phyloP scores from a whole-genome alignment of 2,888 invertebrate genomes.

The Drosophila acutilabella region DNA sequence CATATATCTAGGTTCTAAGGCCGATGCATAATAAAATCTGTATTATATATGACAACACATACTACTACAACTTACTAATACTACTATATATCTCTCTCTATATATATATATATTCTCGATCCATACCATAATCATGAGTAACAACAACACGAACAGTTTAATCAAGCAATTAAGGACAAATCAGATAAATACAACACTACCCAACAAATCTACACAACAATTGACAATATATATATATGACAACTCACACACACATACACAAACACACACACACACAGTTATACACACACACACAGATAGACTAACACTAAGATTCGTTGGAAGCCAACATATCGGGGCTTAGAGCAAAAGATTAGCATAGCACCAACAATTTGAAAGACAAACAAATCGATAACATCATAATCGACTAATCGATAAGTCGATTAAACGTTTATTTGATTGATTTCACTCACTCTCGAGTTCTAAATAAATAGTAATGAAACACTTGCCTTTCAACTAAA shows the following conservation, averaged over 20 bases:
- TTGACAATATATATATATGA: constrained; percentile 62
- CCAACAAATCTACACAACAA: constrained; percentile 45
- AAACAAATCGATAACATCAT: neutral
- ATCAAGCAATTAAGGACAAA: constrained; percentile 77
- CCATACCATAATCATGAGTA: constrained; percentile 41
- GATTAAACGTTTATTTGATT: constrained; percentile 13
- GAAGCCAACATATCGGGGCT: constrained; percentile 65
- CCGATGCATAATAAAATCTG: constrained; percentile 56
- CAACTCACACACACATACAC: constrained; percentile 32
- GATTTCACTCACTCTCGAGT: constrained; percentile 39
- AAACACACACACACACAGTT: constrained; percentile 24
- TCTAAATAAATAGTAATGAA: constrained; percentile 30
- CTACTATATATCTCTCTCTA: constrained; percentile 24
- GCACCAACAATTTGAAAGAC: constrained; percentile 29
- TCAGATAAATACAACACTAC: constrained; percentile 61
- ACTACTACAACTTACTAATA: constrained; percentile 15
- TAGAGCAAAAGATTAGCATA: constrained; percentile 38
- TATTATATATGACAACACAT: constrained; percentile 60
- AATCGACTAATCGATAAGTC: neutral
- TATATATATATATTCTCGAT: constrained; percentile 36
- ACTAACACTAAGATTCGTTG: constrained; percentile 47
- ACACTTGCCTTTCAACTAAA: constrained; percentile 66
- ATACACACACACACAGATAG: constrained; percentile 17
- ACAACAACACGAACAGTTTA: constrained; percentile 42
- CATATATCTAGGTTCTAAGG: constrained; percentile 26